phyloP scores from a whole-genome alignment of 2,888 invertebrate genomes.

The Spatulosminthurus flaviceps region DNA sequence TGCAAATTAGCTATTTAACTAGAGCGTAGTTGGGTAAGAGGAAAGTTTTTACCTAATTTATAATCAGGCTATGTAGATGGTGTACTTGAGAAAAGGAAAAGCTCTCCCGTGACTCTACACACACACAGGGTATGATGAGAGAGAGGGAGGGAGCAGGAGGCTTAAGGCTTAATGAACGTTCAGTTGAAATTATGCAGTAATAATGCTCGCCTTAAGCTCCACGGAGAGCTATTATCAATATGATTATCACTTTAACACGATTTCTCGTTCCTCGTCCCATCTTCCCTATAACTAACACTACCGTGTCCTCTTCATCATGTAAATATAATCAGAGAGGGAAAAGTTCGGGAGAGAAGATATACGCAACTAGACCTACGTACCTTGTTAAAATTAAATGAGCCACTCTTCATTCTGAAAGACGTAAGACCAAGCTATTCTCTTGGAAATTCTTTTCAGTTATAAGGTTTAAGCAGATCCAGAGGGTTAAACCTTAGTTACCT shows the following conservation, averaged over 20 bases:
- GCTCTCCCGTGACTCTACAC: not conserved
- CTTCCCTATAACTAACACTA: no score
- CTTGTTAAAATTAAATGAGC: no score
- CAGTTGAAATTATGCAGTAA: not conserved
- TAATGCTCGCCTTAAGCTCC: constrained; percentile 7
- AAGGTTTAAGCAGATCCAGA: no score
- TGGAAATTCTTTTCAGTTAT: no score
- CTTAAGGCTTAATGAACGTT: constrained; percentile 3
- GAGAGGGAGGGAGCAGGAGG: not conserved
- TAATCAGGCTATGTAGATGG: not conserved
- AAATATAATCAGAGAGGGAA: no score
- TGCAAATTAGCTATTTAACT: no score
- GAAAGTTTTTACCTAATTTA: constrained; percentile 12
- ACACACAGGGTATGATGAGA: not conserved
- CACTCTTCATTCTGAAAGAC: no score
- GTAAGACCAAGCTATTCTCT: no score
- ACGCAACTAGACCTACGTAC: no score
- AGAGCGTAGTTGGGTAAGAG: not conserved
- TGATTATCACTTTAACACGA: constrained; percentile 4
- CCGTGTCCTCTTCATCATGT: no score
- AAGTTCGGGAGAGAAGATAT: no score
- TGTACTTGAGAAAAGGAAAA: not conserved
- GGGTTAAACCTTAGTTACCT: no score
- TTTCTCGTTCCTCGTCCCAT: not conserved
- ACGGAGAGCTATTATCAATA: constrained; percentile 1